phyloP scores from a whole-genome alignment of 2,113 vertebrate species.

The Cacatua alba region DNA sequence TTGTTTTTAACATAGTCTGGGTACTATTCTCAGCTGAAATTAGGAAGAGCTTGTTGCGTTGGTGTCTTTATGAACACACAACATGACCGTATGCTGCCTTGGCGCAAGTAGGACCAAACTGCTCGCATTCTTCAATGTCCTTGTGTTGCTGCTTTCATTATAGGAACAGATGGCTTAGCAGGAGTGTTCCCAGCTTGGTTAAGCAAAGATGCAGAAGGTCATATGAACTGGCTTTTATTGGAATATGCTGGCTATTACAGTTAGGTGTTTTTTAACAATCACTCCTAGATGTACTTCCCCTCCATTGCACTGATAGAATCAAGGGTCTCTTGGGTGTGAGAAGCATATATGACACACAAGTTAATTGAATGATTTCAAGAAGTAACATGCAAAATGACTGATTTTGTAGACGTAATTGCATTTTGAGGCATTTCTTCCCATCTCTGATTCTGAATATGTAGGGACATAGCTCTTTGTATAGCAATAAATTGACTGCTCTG shows the following conservation, averaged over 20 bases:
- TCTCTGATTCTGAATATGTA: neutral
- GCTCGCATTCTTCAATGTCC: neutral
- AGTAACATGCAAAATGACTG: neutral
- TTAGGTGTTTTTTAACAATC: neutral
- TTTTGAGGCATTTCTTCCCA: neutral
- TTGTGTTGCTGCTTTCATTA: neutral
- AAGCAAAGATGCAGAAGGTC: conserved; percentile 15
- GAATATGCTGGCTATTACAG: neutral
- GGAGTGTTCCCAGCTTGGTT: neutral
- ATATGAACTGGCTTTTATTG: neutral
- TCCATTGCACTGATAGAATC: neutral
- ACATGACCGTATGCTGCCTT: neutral
- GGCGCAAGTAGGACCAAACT: neutral
- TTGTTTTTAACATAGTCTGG: neutral
- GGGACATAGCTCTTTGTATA: neutral
- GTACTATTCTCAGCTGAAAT: neutral
- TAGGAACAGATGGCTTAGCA: conserved; percentile 37
- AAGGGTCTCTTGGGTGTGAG: neutral
- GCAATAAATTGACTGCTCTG: neutral
- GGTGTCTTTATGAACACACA: neutral
- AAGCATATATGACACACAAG: neutral
- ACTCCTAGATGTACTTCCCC: neutral
- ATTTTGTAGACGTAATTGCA: neutral
- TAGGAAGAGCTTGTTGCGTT: neutral
- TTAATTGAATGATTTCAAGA: neutral